Percentiles rank a stretch among this genome's conserved stretches.
Conservation (phyloP, 37 sponge, comb jelly and placozoan species). For the Bolinopsis microptera region DNA sequence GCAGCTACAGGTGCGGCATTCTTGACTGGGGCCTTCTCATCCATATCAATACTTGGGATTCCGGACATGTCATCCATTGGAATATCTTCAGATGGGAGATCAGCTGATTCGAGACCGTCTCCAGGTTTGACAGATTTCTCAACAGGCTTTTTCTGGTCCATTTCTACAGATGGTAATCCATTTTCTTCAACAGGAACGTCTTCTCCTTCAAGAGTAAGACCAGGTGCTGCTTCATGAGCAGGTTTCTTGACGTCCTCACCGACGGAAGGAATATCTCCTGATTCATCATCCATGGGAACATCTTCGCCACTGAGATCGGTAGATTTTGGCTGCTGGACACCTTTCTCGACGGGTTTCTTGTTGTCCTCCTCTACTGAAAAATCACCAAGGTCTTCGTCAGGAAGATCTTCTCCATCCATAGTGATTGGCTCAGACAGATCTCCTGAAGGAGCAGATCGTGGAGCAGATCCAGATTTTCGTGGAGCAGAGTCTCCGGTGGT, state of each 20-base stretch:
- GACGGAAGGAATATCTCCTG: neutral
- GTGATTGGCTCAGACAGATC: neutral
- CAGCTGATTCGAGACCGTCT: neutral
- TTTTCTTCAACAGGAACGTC: slow-evolving; percentile 12
- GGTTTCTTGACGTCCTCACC: neutral
- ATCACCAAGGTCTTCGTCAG: neutral
- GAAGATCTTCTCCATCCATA: neutral
- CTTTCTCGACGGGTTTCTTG: neutral
- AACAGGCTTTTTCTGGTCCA: neutral
- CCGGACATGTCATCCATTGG: neutral
- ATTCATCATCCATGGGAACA: neutral
- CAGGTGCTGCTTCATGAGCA: slow-evolving; percentile 34
- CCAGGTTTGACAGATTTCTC: neutral
- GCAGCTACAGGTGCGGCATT: neutral
- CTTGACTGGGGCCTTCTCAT: neutral
- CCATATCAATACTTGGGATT: neutral
- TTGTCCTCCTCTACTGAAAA: neutral
- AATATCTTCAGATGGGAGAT: neutral
- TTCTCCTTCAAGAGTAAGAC: slow-evolving; percentile 36
- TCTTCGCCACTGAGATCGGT: neutral
- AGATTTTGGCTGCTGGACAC: neutral
- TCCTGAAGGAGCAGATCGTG: neutral
- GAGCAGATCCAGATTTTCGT: neutral
- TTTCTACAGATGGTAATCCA: neutral
- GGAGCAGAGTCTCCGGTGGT: slow-evolving; percentile 19